phyloP scores from a whole-genome alignment of 2,797 vertebrate genomes.

The Smutsia temminckii region DNA sequence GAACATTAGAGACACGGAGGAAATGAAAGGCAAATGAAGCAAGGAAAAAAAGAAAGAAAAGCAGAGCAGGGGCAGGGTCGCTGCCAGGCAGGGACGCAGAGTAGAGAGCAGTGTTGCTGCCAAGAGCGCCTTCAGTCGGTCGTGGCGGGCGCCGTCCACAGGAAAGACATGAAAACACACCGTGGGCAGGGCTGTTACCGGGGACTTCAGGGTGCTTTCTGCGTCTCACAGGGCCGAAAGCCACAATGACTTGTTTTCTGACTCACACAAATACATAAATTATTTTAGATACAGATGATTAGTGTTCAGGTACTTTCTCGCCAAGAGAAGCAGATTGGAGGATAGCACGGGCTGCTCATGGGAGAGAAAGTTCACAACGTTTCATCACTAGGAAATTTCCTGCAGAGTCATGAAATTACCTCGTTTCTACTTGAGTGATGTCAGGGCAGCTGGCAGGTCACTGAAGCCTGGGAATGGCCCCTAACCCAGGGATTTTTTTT shows the following conservation, averaged over 20 bases:
- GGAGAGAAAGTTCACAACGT: no score
- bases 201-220: not conserved
- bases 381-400: not conserved
- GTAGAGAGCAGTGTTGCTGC: accelerated
- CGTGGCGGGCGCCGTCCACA: not conserved
- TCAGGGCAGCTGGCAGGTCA: not conserved
- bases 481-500: no score
- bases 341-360: accelerated
- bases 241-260: accelerated
- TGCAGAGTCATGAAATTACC: not conserved
- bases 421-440: no score
- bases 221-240: no score
- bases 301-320: not conserved
- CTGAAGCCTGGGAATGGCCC: not conserved
- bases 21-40: not conserved
- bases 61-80: not conserved
- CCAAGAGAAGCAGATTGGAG: not conserved
- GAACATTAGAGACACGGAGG: not conserved
- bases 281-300: not conserved
- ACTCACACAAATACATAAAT: no score
- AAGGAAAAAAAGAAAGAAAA: not conserved
- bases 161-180: accelerated
- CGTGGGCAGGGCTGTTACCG: no score
- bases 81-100: accelerated
- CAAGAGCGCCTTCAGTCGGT: not conserved